Conservation (phyloP, 2,113 vertebrate genomes). For the Hemichromis elongatus region DNA sequence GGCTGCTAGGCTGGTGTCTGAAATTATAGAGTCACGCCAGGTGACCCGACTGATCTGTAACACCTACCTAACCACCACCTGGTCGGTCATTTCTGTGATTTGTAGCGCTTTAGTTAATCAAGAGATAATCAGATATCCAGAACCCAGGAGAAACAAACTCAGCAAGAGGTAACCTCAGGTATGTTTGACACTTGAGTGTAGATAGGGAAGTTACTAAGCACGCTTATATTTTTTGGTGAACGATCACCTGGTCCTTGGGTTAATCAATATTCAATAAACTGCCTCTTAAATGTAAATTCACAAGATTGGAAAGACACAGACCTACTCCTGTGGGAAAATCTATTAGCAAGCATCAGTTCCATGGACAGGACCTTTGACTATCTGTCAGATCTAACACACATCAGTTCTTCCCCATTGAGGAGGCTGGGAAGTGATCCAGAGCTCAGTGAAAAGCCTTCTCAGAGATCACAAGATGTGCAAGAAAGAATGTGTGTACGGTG, state of each 20-base stretch:
- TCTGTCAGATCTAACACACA: conserved; percentile 45
- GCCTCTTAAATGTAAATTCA: neutral
- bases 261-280: neutral
- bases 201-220: neutral
- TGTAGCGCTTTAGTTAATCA: conserved; percentile 18
- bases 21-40: conserved; percentile 33
- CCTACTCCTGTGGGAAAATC: conserved; percentile 19
- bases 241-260: neutral
- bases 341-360: conserved; percentile 25
- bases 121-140: conserved; percentile 12
- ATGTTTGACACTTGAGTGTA: neutral
- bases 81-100: neutral
- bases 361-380: conserved; percentile 46
- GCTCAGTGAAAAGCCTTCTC: conserved; percentile 59
- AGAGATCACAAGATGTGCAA: conserved; percentile 31
- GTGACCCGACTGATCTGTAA: conserved; percentile 17
- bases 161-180: neutral
- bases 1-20: conserved; percentile 18
- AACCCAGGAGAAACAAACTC: neutral
- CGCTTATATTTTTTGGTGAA: neutral
- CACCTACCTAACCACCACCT: conserved; percentile 19
- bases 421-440: conserved; percentile 59
- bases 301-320: neutral
- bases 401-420: conserved; percentile 41
- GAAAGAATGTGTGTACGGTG: neutral